Percentiles rank a stretch among this genome's conserved stretches.
Evolutionary conservation across 2,113 vertebrate species (phyloP).

Genomic region (Grammomys dolichurus): DNA sequence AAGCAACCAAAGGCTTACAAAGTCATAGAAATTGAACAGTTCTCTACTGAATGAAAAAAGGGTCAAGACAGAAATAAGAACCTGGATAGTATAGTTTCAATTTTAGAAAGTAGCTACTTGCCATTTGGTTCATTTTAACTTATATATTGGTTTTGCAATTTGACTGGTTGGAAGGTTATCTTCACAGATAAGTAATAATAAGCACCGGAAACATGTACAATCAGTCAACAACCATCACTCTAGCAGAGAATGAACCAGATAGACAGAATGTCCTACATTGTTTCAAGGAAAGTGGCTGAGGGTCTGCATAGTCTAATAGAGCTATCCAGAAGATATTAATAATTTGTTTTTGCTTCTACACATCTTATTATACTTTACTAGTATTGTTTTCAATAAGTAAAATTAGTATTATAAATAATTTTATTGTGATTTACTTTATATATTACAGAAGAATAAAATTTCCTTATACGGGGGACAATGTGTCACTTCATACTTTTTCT

Average conservation of each 20-base stretch:
- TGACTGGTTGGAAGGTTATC: not conserved
- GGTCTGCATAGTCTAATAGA: not conserved
- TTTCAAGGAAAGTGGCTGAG: not conserved
- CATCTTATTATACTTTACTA: not conserved
- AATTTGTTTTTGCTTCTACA: slow-evolving; percentile 1
- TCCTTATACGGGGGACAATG: not conserved
- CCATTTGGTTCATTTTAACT: not conserved
- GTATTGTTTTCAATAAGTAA: not conserved
- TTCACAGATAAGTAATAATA: not conserved
- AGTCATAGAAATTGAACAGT: not conserved
- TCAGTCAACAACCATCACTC: not conserved
- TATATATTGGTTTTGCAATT: not conserved
- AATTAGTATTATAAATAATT: slow-evolving; percentile 1
- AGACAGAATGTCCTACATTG: not conserved
- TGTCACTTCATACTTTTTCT: not conserved
- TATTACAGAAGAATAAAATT: slow-evolving; percentile 30
- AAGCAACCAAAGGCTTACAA: not conserved
- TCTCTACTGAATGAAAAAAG: not conserved
- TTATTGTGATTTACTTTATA: slow-evolving; percentile 33
- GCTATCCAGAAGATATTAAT: not conserved
- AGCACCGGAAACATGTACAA: not conserved
- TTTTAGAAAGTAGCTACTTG: slow-evolving; percentile 1
- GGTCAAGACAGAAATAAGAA: not conserved
- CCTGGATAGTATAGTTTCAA: not conserved
- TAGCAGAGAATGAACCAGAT: not conserved